phyloP scores from a whole-genome alignment of 2,797 vertebrate genomes.

The Lerista edwardsae region DNA sequence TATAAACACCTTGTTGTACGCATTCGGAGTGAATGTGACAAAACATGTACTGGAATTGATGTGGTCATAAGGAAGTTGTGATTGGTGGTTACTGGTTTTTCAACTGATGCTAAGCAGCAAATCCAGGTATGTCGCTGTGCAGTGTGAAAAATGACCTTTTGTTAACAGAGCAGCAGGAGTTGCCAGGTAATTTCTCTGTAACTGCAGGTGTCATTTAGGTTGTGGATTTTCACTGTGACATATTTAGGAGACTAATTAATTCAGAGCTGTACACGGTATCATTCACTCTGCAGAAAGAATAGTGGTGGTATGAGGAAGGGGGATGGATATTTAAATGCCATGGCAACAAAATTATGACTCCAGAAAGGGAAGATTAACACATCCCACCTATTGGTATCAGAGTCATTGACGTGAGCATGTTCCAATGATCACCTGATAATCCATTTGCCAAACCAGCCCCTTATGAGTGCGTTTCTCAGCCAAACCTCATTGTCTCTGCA shows the following conservation, averaged over 20 bases:
- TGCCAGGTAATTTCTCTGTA: not conserved
- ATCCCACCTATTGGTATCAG: conserved; percentile 9
- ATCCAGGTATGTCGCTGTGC: not conserved
- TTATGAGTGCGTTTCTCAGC: conserved; percentile 54
- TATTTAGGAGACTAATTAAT: not conserved
- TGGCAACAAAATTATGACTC: conserved; percentile 3
- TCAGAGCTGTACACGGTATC: not conserved
- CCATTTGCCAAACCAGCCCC: conserved; percentile 46
- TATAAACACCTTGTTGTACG: too few species aligned
- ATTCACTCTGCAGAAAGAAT: conserved; percentile 28
- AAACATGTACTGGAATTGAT: too few species aligned
- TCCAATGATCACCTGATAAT: conserved; percentile 43
- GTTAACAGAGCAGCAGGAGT: not conserved
- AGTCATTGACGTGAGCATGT: conserved; percentile 33
- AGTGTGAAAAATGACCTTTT: not conserved
- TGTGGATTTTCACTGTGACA: not conserved
- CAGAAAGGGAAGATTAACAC: conserved; percentile 10
- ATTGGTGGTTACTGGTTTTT: not conserved
- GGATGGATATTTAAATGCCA: conserved; percentile 17
- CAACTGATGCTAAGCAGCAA: not conserved
- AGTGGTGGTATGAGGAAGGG: conserved; percentile 11
- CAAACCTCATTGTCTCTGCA: conserved; percentile 41
- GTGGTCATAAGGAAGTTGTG: not conserved
- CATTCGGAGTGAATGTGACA: too few species aligned
- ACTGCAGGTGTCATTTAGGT: not conserved